Base-by-base conservation (phyloP, 92 coral and sea anemone genomes). In the Epizoanthus stellaris region DNA sequence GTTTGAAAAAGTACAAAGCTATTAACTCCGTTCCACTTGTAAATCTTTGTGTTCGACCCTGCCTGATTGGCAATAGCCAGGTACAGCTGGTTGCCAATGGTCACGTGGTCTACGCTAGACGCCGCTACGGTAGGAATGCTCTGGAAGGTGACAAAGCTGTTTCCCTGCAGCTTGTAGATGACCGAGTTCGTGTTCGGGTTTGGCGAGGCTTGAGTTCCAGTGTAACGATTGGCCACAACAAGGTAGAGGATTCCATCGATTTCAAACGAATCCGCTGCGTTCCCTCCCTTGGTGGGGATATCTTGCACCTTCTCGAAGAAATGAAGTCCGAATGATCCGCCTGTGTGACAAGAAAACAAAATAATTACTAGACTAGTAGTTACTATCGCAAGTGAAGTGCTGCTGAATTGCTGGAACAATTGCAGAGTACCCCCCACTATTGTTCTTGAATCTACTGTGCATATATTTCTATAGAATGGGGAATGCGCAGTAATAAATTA, bases 301-400 rank as follows among this genome's bases (percentile, higher is more conserved):
- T 82, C 87, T 62, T 87, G 90, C 30, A 87, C 67, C 42, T 81
- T 81, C 69, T 87, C 90, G 12, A 87, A 82, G 75, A 81, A 87
- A 69, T 87, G 87, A 42, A 87, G 85, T 47, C 90, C 90, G 6
- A 81, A 54, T 52, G 70, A 61, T 4, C 82, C 82, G 20, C n/a
- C 82, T 77, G 65, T 23, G 49, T 19, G 12, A 61, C 34, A 30
- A 1, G 10, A 15, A 39, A 19, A n/a, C 40, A 16, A 20, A 7
- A 25, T 19, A 72, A 12, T 0, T 36, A n/a, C n/a, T n/a, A n/a
- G n/a, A n/a, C n/a, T n/a, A n/a, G n/a, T n/a, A n/a, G n/a, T n/a
- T n/a, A n/a, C n/a, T n/a, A n/a, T n/a, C n/a, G n/a, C n/a, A n/a
- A n/a, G n/a, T n/a, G n/a, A n/a, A n/a, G n/a, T n/a, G n/a, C n/a